Evolutionary conservation across 2,888 invertebrate species (phyloP), one percentile per base, ranked within the genome.

Genomic region (Beris chalybata): DNA sequence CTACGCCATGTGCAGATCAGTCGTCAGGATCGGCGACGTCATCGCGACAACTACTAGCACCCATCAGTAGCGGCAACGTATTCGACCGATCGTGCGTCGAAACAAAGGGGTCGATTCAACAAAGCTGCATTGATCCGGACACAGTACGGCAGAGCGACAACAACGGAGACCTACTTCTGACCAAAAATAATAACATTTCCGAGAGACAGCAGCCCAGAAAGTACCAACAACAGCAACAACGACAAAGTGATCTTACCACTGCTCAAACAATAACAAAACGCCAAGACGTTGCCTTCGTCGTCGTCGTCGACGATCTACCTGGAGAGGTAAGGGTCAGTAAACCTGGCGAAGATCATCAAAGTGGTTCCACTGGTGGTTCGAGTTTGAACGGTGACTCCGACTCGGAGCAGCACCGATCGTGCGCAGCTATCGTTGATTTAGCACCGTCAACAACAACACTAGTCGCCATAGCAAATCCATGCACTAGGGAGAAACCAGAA

Each of bases 391-490:
- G 57, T 5, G n/a, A 31, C 6, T 11, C 12, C 5, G n/a, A 9
- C 57, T 5, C n/a, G n/a, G 57, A 43, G 44, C 22, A 22, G 22
- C n/a, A 13, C 44, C 48, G 48, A 64, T 44, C 64, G 54, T 52
- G 61, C 50, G 38, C 59, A 53, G 63, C 53, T n/a, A 45, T 64
- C 52, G 53, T 43, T 64, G 44, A 45, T 54, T 32, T 38, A 61
- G 11, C 43, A 43, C 38, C 38, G 38, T 38, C 38, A 65, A 59
- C 48, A 52, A 53, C 59, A 48, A 52, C 32, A 48, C 52, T 38
- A 63, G 53, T 61, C 59, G 54, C 76, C 77, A 74, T 74, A 71
- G 73, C 76, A 72, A 74, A 74, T 74, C 74, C 75, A 70, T 76
- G 75, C 72, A 73, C 61, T 71, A 72, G 72, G 65, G 69, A 74